These are phyloP conservation scores for Drosophila ustulata DNA, from an alignment of 2,888 invertebrate species.

Conservation along the genomic window DNA sequence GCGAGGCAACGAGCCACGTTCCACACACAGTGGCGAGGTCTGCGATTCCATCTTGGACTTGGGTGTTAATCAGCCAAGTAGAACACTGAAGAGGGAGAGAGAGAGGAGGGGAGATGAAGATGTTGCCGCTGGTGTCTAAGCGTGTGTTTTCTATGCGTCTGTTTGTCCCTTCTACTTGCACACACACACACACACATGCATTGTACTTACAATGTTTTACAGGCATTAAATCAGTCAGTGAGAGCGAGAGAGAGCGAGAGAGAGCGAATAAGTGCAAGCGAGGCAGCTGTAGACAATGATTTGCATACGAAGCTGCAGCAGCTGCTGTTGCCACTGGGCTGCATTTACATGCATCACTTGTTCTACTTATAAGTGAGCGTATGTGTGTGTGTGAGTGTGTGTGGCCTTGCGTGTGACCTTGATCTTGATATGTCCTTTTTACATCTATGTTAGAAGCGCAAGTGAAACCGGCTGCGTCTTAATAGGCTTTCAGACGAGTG, in stretches of 20 bases:
- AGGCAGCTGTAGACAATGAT: conserved; percentile 39
- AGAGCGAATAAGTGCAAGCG: background rate
- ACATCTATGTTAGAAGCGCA: background rate
- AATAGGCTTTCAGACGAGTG: conserved; percentile 7
- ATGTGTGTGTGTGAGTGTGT: background rate
- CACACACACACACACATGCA: background rate
- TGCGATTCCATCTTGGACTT: conserved; percentile 14
- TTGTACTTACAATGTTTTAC: conserved; percentile 14
- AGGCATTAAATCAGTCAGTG: conserved; percentile 17
- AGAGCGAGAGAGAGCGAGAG: background rate
- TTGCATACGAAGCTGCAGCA: conserved; percentile 47
- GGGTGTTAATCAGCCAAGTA: conserved; percentile 42
- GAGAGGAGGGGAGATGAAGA: conserved; percentile 8
- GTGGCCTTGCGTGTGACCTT: conserved; percentile 28
- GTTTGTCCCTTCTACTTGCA: background rate
- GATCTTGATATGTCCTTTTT: conserved; percentile 41
- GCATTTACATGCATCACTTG: conserved; percentile 48
- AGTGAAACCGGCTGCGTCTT: conserved; percentile 14
- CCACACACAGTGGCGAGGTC: background rate
- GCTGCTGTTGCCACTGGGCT: conserved; percentile 27
- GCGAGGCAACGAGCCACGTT: background rate
- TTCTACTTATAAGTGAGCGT: conserved; percentile 28
- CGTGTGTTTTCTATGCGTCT: background rate
- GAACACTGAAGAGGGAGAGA: conserved; percentile 4
- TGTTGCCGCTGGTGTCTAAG: conserved; percentile 2